Evolutionary conservation across 2,888 invertebrate species (phyloP).

Genomic region (Muscina levida): DNA sequence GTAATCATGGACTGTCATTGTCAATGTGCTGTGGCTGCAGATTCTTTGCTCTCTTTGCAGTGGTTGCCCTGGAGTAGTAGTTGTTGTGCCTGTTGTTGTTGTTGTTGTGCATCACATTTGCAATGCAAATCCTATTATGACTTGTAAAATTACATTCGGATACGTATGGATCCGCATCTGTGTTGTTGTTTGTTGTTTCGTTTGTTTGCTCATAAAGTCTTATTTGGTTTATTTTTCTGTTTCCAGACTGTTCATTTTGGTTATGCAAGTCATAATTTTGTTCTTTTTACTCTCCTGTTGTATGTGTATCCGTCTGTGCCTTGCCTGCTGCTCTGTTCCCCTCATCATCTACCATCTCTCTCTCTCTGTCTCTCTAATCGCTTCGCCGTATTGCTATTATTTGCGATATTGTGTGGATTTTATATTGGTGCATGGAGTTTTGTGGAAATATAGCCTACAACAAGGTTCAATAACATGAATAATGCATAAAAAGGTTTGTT

Average conservation of each 20-base stretch:
- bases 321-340: conserved; percentile 3
- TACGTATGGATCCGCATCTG: neutral
- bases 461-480: conserved; percentile 78
- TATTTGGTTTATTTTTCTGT: conserved; percentile 52
- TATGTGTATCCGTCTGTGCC: conserved; percentile 6
- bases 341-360: neutral
- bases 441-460: conserved; percentile 65
- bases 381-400: conserved; percentile 45
- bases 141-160: conserved; percentile 64
- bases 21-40: conserved; percentile 48
- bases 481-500: conserved; percentile 74
- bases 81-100: conserved; percentile 51
- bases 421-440: neutral
- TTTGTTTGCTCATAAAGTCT: conserved; percentile 36
- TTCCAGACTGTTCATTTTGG: conserved; percentile 58
- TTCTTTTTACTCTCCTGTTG: conserved; percentile 46
- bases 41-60: conserved; percentile 50
- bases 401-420: conserved; percentile 58
- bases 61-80: conserved; percentile 45
- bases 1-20: conserved; percentile 54
- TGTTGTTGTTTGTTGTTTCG: neutral
- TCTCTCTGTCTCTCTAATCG: neutral
- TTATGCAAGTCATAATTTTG: conserved; percentile 66
- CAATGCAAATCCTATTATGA: conserved; percentile 70
- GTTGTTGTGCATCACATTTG: conserved; percentile 64